A percentile compares a stretch with the other conserved stretches of the same genome.
These are phyloP conservation scores for Tetramorium simillimum DNA, from an alignment of 1,140 invertebrate genomes.

Conservation along the genomic window DNA sequence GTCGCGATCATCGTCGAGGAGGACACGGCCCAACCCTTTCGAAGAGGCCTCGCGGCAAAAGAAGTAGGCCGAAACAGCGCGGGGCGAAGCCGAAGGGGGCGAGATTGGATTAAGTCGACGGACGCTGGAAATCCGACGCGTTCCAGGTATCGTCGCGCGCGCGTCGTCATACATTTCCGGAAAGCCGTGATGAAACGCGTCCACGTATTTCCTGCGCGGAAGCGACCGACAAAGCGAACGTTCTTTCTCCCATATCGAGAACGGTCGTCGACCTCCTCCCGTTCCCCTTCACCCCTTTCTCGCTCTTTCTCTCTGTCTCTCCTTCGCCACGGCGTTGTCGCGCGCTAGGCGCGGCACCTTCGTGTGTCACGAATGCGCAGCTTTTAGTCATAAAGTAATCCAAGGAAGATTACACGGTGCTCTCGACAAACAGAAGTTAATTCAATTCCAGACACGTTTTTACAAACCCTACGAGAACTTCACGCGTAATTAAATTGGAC, in stretches of 20 bases:
- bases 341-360: conserved; percentile 58
- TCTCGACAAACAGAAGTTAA: conserved; percentile 60
- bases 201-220: conserved; percentile 20
- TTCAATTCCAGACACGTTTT: conserved; percentile 60
- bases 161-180: conserved; percentile 15
- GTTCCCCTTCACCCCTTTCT: not conserved
- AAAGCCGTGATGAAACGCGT: conserved; percentile 2
- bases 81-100: not conserved
- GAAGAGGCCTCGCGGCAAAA: not conserved
- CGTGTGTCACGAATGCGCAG: conserved; percentile 57
- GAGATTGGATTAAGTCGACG: conserved; percentile 20
- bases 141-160: not conserved
- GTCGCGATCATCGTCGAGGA: no score
- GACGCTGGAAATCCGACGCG: conserved; percentile 10
- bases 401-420: conserved; percentile 49
- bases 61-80: not conserved
- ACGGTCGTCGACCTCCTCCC: conserved; percentile 25
- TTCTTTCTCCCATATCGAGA: conserved; percentile 22
- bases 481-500: conserved; percentile 57
- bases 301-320: not conserved
- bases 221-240: conserved; percentile 25
- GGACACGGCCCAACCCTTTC: not conserved
- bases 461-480: conserved; percentile 37
- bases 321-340: conserved; percentile 9
- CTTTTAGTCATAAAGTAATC: conserved; percentile 61